Conservation (phyloP, 2,797 vertebrate genomes). For the Melopsittacus undulatus region DNA sequence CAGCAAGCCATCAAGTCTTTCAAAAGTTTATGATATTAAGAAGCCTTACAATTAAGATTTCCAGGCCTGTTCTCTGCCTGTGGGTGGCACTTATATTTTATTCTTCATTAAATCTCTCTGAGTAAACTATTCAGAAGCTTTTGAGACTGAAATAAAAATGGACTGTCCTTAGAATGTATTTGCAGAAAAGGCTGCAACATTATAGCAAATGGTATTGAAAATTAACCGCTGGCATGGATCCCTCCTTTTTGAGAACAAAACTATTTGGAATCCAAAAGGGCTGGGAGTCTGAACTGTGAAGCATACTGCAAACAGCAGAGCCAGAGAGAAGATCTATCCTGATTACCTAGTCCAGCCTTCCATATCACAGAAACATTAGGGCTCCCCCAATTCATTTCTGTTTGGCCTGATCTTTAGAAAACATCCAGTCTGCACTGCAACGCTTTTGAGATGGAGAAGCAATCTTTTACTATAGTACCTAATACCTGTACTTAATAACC, state of each 20-base stretch:
- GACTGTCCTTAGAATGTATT: background rate
- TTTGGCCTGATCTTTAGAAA: background rate
- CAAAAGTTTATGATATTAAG: background rate
- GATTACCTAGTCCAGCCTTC: background rate
- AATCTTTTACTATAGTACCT: background rate
- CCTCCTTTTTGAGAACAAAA: background rate
- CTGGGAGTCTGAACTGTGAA: background rate
- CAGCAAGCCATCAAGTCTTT: background rate
- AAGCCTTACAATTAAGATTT: slow-evolving; percentile 8
- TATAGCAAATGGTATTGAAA: background rate
- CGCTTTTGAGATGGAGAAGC: background rate
- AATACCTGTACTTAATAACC: background rate
- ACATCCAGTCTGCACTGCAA: background rate
- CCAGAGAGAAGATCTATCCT: background rate
- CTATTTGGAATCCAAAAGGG: background rate
- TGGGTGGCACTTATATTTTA: background rate
- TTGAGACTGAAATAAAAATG: background rate
- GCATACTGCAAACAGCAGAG: background rate
- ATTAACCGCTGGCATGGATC: background rate
- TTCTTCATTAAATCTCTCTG: background rate
- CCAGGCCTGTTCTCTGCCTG: background rate
- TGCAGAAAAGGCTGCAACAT: background rate
- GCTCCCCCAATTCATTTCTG: background rate
- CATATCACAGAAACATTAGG: background rate
- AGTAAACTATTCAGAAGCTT: background rate